Evolutionary conservation across 1,140 invertebrate species (phyloP), one percentile per base, ranked within the genome.

Genomic region (Melipona quadrifasciata): DNA sequence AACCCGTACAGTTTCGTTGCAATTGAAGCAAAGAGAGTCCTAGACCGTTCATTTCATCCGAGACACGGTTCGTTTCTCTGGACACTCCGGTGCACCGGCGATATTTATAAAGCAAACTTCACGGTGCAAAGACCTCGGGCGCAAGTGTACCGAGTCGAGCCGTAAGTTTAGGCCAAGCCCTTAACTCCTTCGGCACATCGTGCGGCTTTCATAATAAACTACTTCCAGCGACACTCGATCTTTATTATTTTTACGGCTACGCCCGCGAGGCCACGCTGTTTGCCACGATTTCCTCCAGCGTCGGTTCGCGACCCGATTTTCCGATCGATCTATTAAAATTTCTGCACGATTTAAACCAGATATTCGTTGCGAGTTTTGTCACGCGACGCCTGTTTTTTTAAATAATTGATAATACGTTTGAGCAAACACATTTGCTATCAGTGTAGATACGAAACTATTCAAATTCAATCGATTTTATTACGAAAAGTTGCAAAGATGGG

Each of bases 41-140:
- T 57, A 70, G 53, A 61, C 47, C 39, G 85, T 77, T 83, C 82
- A 55, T 77, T 86, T 70, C 65, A 83, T 83, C 73, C 80, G 58
- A 77, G 73, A 73, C 73, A 75, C 81, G 87, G 86, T 85, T 84
- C 78, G 85, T 89, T 90, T 90, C 87, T 86, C 86, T 90, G 85
- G 87, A 85, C 86, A 87, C 81, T 86, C 74, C 58, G 57, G 74
- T 57, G 87, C 72, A 71, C 76, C 78, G 84, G 79, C 80, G 87
- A 79, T 92, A 89, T 92, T 91, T 91, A 90, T 84, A 91, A 90
- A 90, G 89, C 90, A 91, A 92, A 91, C 90, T 86, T 87, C 83
- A 80, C 73, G 87, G 88, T 82, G 83, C 84, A 84, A 86, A 83
- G 85, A 86, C 85, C 85, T 68, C 75, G 70, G 39, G 51, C 16